Conservation (phyloP, 2,113 vertebrate genomes). For the Pan troglodytes region NHGRI_mPanTro3-v2.1_pri NC_072398.2:16796501-16797000, state of each 20-base stretch:
- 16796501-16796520: neutral
- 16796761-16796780: neutral
- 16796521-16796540: neutral
- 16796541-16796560: neutral
- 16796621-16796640: neutral
- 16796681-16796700: neutral
- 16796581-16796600: neutral
- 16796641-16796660: neutral
- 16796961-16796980: neutral
- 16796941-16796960: neutral
- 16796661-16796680: neutral
- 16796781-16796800: neutral
- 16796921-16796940: neutral
- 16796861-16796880: neutral
- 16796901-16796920: neutral
- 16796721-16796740: neutral
- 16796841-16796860: neutral
- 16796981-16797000: neutral
- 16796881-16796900: neutral
- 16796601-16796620: too few species aligned
- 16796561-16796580: neutral
- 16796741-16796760: too few species aligned
- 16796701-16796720: neutral
- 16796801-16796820: neutral
- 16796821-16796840: neutral